Conservation (phyloP, 2,888 invertebrate species). For the Drosophila cognata region DNA sequence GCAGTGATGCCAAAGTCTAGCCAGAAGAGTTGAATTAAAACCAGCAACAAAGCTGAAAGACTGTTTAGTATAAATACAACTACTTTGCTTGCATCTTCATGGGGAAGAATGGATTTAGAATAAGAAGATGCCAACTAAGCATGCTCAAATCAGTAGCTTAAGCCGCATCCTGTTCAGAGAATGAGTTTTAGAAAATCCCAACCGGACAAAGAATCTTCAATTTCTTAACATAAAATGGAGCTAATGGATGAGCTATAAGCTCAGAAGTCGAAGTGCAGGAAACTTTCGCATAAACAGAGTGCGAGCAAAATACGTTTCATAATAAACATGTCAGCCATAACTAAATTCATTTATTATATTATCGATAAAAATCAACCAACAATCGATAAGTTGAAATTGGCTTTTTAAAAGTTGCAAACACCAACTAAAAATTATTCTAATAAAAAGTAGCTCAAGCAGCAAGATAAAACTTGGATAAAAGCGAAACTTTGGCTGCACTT, state of each 20-base stretch:
- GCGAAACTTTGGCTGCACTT: background rate
- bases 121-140: background rate
- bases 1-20: background rate
- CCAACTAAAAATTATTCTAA: background rate
- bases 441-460: too few relatives aligned
- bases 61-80: background rate
- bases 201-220: background rate
- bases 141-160: background rate
- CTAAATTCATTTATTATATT: background rate
- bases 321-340: background rate
- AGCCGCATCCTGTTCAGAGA: background rate
- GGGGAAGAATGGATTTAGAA: background rate
- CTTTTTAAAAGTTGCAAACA: background rate
- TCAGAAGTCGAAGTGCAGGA: background rate
- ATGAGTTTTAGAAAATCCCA: background rate
- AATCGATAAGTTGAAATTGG: constrained; percentile 4
- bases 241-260: background rate
- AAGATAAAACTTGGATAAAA: background rate
- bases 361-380: background rate
- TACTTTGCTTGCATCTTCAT: background rate
- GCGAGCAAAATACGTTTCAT: background rate
- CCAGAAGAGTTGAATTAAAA: constrained; percentile 12
- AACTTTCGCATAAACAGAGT: background rate
- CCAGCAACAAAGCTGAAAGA: background rate
- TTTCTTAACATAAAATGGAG: background rate